Base-by-base conservation (phyloP, 2,888 invertebrate genomes). In the Nineta flava region DNA sequence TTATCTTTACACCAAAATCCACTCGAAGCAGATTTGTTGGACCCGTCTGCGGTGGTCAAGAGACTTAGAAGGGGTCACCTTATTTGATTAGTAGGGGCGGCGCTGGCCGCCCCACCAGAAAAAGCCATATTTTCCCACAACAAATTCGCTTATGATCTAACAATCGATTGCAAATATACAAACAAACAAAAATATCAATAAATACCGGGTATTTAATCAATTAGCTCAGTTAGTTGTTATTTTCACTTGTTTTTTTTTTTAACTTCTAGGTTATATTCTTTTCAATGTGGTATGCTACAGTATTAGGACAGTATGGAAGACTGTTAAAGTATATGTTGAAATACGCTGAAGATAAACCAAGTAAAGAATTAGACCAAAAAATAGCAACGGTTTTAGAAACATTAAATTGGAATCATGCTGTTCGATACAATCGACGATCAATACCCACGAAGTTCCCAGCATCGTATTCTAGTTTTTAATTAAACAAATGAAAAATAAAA, bases 231-330 rank as follows among this genome's bases (percentile, higher is more conserved):
- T n/a, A n/a, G n/a, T n/a, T n/a, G n/a, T n/a, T n/a, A n/a, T n/a
- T n/a, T n/a, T n/a, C n/a, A n/a, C n/a, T n/a, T n/a, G n/a, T n/a
- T 26, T 26, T 26, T 19, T 19, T 26, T 26, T 46, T 38, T 35
- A 13, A 41, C 49, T 56, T 57, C 0, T 63, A 83, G 83, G 79
- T 80, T 45, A 72, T 84, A 44, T 77, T 81, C 60, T 86, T 94
- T 62, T 80, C 81, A 12, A 68, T 87, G 40, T 87, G 87, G 81
- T 88, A 95, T 63, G 84, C 87, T 43, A 77, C 83, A 59, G 75
- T 81, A 1, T 73, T 85, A 59, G 72, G 76, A 53, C 87, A 92
- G 49, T 86, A 83, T 68, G 95, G 91, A 0, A 79, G 88, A 53
- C 82, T 85, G 54, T 65, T 86, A 54, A 90, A 88, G 64, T 74